These are phyloP conservation scores for Desmodus rotundus DNA, from an alignment of 2,113 vertebrate genomes.

Conservation along the genomic window DNA sequence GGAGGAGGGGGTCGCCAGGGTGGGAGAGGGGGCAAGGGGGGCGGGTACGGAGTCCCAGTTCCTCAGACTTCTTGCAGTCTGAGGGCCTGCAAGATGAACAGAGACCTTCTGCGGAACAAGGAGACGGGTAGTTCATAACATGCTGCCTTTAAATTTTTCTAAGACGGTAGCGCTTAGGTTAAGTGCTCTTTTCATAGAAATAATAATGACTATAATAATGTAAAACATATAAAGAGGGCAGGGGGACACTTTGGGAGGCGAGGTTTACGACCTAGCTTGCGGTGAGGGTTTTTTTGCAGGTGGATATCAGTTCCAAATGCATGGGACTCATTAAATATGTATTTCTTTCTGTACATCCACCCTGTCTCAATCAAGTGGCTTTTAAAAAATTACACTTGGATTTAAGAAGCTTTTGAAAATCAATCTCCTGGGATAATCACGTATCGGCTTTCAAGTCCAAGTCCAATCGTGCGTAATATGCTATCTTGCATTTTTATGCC, in stretches of 20 bases:
- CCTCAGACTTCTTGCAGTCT: too few relatives aligned
- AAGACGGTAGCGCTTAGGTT: not conserved
- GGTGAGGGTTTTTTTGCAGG: not conserved
- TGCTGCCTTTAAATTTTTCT: too few relatives aligned
- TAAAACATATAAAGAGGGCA: not conserved
- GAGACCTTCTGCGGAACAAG: too few relatives aligned
- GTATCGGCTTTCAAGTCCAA: not conserved
- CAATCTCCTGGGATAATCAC: not conserved
- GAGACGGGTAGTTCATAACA: too few relatives aligned
- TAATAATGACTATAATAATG: not conserved
- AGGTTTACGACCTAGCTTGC: not conserved
- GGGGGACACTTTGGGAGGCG: not conserved
- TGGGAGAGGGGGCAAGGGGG: fast-evolving
- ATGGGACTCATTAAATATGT: not conserved
- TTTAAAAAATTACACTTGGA: not conserved
- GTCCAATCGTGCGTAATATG: not conserved
- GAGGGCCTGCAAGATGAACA: not conserved
- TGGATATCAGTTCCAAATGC: not conserved
- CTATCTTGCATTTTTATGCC: not conserved
- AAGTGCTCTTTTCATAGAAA: not conserved
- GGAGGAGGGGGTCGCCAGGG: not conserved
- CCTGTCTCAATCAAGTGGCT: not conserved
- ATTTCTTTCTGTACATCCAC: not conserved
- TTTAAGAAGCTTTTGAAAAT: not conserved
- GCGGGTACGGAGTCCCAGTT: not conserved